Base-by-base conservation (phyloP, 2,113 vertebrate genomes). In the Aegypius monachus region DNA sequence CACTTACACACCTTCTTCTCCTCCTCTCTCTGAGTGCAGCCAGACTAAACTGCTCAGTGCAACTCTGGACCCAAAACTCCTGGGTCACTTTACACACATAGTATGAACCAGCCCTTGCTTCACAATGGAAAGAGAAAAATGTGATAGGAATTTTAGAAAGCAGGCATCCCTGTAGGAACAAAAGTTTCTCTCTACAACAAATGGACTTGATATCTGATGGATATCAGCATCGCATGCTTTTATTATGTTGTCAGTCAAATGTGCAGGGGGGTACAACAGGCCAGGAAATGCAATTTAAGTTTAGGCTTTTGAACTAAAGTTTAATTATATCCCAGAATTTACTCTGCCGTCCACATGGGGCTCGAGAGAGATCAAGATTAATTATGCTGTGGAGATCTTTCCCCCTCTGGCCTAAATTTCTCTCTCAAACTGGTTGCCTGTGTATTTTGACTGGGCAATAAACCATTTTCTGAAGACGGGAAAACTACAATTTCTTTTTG, bases 291-390 rank as follows among this genome's bases (percentile, higher is more conserved):
- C 55, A 93, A 48, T 93, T 85, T 48, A 15, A 21, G 53, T n/a
- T 92, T 31, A 14, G 67, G 72, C 42, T 95, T 88, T 83, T 77
- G 91, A 92, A 58, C 80, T 62, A 36, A 48, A 78, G 48, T 61
- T 94, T 92, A 70, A 92, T 95, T 96, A 92, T 62, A 78, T 36
- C 75, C 59, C 82, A 73, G 88, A 86, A 92, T 90, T 93, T 90
- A 47, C 86, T 90, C 68, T 88, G 52, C 74, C 63, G 32, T 93
- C 93, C 72, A 14, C 62, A 19, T 1, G 29, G 42, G 77, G 43
- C 81, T 89, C 23, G 8, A 40, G 77, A 38, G 67, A 66, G 72
- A 81, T 47, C 68, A 62, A 81, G 89, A 93, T 94, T 90, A 78
- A 94, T 91, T 87, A 40, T 42, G 48, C 62, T 65, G 73, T n/a